These are phyloP conservation scores for Sinocyclocheilus anshuiensis DNA, from an alignment of 2,113 vertebrate genomes.

Conservation along the genomic window DNA sequence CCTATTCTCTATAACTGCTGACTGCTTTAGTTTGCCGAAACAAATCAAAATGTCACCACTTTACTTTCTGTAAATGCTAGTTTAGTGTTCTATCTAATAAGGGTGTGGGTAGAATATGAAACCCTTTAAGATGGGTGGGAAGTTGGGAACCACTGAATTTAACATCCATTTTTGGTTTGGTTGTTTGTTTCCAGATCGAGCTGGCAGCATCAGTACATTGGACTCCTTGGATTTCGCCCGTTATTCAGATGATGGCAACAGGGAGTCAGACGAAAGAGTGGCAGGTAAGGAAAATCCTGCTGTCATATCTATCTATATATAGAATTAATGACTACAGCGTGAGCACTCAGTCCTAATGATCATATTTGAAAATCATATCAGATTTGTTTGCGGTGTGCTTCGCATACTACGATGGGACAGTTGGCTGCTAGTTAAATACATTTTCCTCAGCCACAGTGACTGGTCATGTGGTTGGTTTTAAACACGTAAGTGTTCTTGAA, in stretches of 20 bases:
- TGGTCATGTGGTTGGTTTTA: not conserved
- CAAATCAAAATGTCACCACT: not conserved
- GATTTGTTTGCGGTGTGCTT: no score
- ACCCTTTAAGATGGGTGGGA: not conserved
- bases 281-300: conserved; percentile 81
- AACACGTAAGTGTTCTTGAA: not conserved
- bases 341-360: no score
- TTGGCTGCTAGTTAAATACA: not conserved
- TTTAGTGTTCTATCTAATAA: not conserved
- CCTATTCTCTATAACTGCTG: conserved; percentile 9
- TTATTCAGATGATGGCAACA: conserved; percentile 97
- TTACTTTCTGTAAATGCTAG: not conserved
- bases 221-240: conserved; percentile 99
- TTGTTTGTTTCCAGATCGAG: conserved; percentile 81
- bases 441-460: not conserved
- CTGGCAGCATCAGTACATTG: conserved; percentile 97
- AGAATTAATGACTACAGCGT: no score
- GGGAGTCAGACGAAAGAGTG: conserved; percentile 92
- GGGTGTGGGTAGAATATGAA: not conserved
- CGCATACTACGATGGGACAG: no score
- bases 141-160: not conserved
- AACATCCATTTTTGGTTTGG: conserved; percentile 1
- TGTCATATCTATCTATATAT: not conserved
- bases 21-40: not conserved
- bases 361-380: no score